Base-by-base conservation (phyloP, 2,113 vertebrate species). In the Glareola pratincola region DNA sequence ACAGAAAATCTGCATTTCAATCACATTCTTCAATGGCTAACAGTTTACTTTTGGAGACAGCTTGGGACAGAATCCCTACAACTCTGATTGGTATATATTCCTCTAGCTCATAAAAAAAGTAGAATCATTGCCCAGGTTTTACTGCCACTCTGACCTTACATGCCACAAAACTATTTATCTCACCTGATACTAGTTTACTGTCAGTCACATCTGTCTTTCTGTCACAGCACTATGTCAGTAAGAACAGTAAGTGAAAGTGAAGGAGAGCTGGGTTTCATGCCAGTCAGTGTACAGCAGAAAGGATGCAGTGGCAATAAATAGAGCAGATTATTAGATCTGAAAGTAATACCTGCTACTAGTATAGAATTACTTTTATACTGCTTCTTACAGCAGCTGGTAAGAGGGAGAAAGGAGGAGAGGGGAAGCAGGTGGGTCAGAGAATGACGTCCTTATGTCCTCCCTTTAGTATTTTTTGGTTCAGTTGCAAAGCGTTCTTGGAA, bases 11-110 rank as follows among this genome's bases (percentile, higher is more conserved):
- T 66, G 20, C 20, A 63, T 74, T 90, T 84, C 39, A 78, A 11
- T 50, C 30, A 80, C 17, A 53, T 5, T 79, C 21, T 87, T 89
- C 37, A 76, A 43, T 5, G 66, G 26, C 18, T 88, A 63, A 24
- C 10, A 85, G 32, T 66, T 75, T 54, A n/a, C 23, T 94, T 95
- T 81, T 85, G n/a, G 32, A 67, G 85, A 85, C 43, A 57, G 10
- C 10, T 57, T 81, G 41, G 41, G 57, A 77, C 22, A 87, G 29
- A 54, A n/a, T 85, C 11, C 30, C 7, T 69, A 17, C 24, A 62
- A 57, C 6, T 63, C 29, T 53, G 23, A 57, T 10, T 24, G 67
- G 27, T 37, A 43, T 68, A 32, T 68, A 51, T 59, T 73, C 4
- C 1, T 81, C 19, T 74, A 81, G 17, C 15, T 81, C 29, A 74